A percentile compares a stretch with the other conserved stretches of the same genome.
phyloP scores from a whole-genome alignment of 2,888 invertebrate species.

The Brachyopa scutellaris region DNA sequence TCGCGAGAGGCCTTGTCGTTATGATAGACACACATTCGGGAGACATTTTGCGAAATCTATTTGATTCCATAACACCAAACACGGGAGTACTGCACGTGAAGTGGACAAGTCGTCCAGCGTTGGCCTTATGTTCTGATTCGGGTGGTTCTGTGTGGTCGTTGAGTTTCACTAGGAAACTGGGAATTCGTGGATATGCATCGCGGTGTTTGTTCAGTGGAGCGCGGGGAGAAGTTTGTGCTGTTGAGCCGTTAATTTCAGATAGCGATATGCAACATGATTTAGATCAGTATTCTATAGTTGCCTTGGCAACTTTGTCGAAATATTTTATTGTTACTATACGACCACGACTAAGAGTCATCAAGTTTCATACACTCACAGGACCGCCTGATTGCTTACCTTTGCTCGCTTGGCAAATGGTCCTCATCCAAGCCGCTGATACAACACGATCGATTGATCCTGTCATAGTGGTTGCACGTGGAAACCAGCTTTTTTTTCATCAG shows the following conservation, averaged over 20 bases:
- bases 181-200: conserved; percentile 93
- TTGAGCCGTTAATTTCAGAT: conserved; percentile 85
- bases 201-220: conserved; percentile 98
- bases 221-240: conserved; percentile 94
- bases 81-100: conserved; percentile 89
- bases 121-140: conserved; percentile 93
- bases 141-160: conserved; percentile 98
- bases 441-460: conserved; percentile 90
- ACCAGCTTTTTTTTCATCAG: conserved; percentile 92
- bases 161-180: conserved; percentile 93
- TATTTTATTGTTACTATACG: conserved; percentile 90
- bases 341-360: conserved; percentile 89
- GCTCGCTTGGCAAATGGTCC: conserved; percentile 95
- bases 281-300: conserved; percentile 90
- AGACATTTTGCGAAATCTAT: conserved; percentile 88
- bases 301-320: conserved; percentile 95
- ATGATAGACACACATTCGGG: conserved; percentile 94
- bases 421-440: conserved; percentile 88
- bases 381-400: conserved; percentile 92
- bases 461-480: conserved; percentile 93
- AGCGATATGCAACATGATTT: conserved; percentile 85
- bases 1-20: conserved; percentile 91
- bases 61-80: conserved; percentile 92
- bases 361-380: conserved; percentile 89
- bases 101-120: conserved; percentile 86